These are phyloP conservation scores for Panagrolaimus sp. DNA, from an alignment of 1,140 invertebrate species.

Conservation along the genomic window DNA sequence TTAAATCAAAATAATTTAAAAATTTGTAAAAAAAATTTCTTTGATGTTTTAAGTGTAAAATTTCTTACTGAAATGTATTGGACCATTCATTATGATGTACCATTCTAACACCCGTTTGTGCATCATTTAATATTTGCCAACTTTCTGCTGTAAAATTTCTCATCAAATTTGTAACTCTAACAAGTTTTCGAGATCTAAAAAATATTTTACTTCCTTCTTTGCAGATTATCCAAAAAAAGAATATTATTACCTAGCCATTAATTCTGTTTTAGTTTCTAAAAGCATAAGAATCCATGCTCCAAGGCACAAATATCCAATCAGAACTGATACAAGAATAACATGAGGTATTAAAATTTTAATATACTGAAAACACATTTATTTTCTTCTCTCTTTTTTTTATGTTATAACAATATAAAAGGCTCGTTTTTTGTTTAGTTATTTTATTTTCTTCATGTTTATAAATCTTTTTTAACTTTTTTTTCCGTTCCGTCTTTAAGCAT, in stretches of 20 bases:
- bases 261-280: constrained; percentile 55
- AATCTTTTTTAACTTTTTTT: too few relatives aligned
- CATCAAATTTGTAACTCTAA: constrained; percentile 55
- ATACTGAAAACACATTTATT: constrained; percentile 46
- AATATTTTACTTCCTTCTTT: constrained; percentile 5
- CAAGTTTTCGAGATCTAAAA: constrained; percentile 43
- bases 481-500: too few relatives aligned
- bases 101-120: constrained; percentile 47
- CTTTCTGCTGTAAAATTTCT: constrained; percentile 57
- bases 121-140: constrained; percentile 53
- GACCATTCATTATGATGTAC: constrained; percentile 54
- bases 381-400: too few relatives aligned
- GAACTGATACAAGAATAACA: constrained; percentile 55
- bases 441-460: too few relatives aligned
- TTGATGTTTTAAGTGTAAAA: neutral
- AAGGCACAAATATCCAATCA: constrained; percentile 57
- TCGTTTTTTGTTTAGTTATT: too few relatives aligned
- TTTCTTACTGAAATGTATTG: constrained; percentile 35
- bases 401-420: too few relatives aligned
- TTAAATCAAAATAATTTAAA: too few relatives aligned
- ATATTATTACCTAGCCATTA: constrained; percentile 42
- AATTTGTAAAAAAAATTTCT: too few relatives aligned
- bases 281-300: constrained; percentile 57
- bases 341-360: constrained; percentile 59
- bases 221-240: constrained; percentile 8